Evolutionary conservation across 1,140 invertebrate species (phyloP).

Genomic region (Alviniconcha marisindica): DNA sequence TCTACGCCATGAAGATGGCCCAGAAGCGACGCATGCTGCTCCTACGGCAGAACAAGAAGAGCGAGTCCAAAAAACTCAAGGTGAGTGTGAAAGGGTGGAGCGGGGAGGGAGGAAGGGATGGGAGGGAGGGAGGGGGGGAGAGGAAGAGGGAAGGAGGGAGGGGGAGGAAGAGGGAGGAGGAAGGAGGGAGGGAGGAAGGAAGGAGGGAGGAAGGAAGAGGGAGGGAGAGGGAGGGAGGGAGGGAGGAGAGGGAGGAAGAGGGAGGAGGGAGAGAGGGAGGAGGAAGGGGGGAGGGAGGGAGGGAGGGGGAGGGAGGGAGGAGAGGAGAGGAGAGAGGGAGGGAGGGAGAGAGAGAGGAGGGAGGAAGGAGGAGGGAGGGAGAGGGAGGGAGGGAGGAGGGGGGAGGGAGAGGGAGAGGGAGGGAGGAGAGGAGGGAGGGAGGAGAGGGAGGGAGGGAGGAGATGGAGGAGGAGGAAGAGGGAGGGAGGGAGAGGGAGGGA

Average conservation of each 20-base stretch:
- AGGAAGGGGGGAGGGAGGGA: neutral
- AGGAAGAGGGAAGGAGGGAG: neutral
- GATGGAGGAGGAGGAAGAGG: slow-evolving; percentile 81
- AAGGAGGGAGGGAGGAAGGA: neutral
- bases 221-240: neutral
- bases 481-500: slow-evolving; percentile 85
- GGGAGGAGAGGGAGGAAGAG: too few species aligned
- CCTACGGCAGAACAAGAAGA: slow-evolving; percentile 90
- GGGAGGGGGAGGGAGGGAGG: neutral
- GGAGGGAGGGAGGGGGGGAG: slow-evolving; percentile 81
- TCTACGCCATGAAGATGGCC: slow-evolving; percentile 88
- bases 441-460: neutral
- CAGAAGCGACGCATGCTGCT: slow-evolving; percentile 87
- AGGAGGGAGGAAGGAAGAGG: neutral
- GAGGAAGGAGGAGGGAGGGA: neutral
- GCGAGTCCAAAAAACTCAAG: slow-evolving; percentile 86
- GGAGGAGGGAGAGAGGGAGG: neutral
- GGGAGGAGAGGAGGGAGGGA: neutral
- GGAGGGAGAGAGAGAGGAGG: neutral
- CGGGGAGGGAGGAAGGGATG: slow-evolving; percentile 94
- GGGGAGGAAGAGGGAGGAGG: neutral
- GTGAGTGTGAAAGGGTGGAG: slow-evolving; percentile 82
- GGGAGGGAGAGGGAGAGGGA: neutral
- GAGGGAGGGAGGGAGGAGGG: neutral
- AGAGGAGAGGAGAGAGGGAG: neutral